phyloP scores from a whole-genome alignment of 2,888 invertebrate species.

The Zelleria hepariella region DNA sequence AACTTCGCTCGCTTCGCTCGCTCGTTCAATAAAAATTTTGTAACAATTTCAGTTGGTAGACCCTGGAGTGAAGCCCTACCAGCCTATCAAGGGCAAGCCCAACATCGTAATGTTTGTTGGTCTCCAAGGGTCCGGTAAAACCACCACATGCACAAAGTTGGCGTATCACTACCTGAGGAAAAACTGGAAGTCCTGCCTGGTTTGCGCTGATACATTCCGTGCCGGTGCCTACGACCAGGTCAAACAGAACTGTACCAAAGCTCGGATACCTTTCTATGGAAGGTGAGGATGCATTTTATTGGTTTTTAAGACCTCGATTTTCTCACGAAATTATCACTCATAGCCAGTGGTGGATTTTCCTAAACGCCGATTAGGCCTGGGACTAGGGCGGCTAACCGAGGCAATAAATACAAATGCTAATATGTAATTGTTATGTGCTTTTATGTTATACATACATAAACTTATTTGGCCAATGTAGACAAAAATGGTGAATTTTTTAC shows the following conservation, averaged over 20 bases:
- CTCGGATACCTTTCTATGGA: slow-evolving; percentile 99
- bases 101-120: slow-evolving; percentile 99
- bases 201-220: slow-evolving; percentile 99
- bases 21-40: neutral
- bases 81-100: slow-evolving; percentile 93
- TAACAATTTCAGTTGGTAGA: slow-evolving; percentile 83
- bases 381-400: too few species aligned
- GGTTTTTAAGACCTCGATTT: too few species aligned
- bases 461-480: too few species aligned
- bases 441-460: too few species aligned
- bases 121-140: slow-evolving; percentile 99
- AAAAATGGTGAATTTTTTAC: too few species aligned
- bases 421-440: too few species aligned
- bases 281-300: slow-evolving; percentile 81
- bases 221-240: slow-evolving; percentile 99
- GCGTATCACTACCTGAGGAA: slow-evolving; percentile 99
- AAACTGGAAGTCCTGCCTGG: slow-evolving; percentile 98
- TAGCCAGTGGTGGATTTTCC: too few species aligned
- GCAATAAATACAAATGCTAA: too few species aligned
- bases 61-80: slow-evolving; percentile 97
- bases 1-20: too few species aligned
- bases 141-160: slow-evolving; percentile 99
- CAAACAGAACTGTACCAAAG: slow-evolving; percentile 99
- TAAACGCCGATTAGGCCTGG: too few species aligned
- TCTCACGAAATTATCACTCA: too few species aligned